Conservation (phyloP, 2,888 invertebrate genomes). For the Deroplatys truncata region DNA sequence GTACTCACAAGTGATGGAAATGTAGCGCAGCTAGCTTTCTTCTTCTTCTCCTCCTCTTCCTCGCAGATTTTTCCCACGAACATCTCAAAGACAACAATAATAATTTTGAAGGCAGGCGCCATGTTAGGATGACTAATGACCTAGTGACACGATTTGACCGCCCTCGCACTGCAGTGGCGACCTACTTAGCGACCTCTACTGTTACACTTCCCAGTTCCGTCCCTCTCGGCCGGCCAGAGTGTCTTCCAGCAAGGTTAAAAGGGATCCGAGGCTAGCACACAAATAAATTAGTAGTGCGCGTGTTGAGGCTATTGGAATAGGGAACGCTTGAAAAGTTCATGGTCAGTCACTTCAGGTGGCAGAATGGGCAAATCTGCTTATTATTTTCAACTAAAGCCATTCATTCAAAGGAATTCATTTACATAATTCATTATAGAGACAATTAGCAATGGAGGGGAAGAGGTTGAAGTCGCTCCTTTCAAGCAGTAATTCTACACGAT, state of each 20-base stretch:
- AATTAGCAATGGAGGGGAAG: too few relatives aligned
- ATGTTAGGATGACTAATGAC: slow-evolving; percentile 1
- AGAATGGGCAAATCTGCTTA: too few relatives aligned
- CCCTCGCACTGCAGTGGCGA: neutral
- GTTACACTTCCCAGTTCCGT: neutral
- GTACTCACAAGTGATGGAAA: neutral
- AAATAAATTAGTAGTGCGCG: neutral
- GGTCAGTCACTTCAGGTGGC: too few relatives aligned
- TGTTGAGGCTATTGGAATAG: too few relatives aligned
- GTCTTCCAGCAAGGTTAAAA: neutral
- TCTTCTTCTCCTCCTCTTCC: neutral
- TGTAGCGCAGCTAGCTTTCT: neutral
- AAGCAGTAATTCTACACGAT: too few relatives aligned
- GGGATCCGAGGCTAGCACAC: neutral
- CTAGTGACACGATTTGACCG: neutral
- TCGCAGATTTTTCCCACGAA: neutral
- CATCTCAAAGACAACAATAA: neutral
- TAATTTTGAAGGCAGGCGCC: neutral
- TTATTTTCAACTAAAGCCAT: too few relatives aligned
- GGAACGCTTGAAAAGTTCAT: too few relatives aligned
- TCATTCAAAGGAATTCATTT: too few relatives aligned
- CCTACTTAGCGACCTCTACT: neutral
- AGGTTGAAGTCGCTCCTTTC: too few relatives aligned
- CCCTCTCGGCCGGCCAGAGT: neutral
- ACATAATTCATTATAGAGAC: too few relatives aligned